Percentiles rank a stretch among this genome's conserved stretches.
phyloP scores from a whole-genome alignment of 2,797 vertebrate species.

The Antennarius maculatus region DNA sequence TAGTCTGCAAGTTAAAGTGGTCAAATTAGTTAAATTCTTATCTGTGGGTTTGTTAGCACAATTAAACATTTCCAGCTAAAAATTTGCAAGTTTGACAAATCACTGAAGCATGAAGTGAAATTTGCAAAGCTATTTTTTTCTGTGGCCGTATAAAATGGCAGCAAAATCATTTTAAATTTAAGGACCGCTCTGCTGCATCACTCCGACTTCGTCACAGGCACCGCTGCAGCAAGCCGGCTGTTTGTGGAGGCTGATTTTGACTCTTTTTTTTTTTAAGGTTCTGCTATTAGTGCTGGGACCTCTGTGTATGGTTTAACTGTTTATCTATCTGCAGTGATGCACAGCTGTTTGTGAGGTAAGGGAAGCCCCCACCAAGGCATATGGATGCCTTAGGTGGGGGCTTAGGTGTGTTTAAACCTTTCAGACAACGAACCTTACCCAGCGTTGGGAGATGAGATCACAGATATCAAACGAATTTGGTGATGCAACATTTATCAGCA shows the following conservation, averaged over 20 bases:
- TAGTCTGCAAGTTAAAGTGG: conserved; percentile 41
- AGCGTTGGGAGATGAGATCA: conserved; percentile 4
- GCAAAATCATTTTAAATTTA: not conserved
- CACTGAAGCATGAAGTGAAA: not conserved
- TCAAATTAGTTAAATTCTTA: conserved; percentile 30
- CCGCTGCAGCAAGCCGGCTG: not conserved
- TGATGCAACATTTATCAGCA: conserved; percentile 25
- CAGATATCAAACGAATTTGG: conserved; percentile 23
- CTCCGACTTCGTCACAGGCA: not conserved
- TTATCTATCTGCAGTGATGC: conserved; percentile 28
- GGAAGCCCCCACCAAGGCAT: not conserved
- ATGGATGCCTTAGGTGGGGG: not conserved
- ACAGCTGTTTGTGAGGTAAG: conserved; percentile 20
- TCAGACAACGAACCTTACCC: conserved; percentile 29
- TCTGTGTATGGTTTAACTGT: conserved; percentile 20
- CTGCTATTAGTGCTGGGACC: not conserved
- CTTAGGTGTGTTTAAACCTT: conserved; percentile 22
- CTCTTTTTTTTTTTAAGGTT: conserved; percentile 10
- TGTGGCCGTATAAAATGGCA: not conserved
- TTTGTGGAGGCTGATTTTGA: conserved; percentile 8
- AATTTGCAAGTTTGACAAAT: not conserved
- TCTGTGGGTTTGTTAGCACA: conserved; percentile 7
- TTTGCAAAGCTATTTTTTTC: not conserved
- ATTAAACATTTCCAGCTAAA: conserved; percentile 11
- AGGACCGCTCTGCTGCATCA: not conserved